Percentiles rank a stretch among this genome's conserved stretches.
phyloP scores from a whole-genome alignment of 2,888 invertebrate species.

The Branchinecta sandiegonensis region DNA sequence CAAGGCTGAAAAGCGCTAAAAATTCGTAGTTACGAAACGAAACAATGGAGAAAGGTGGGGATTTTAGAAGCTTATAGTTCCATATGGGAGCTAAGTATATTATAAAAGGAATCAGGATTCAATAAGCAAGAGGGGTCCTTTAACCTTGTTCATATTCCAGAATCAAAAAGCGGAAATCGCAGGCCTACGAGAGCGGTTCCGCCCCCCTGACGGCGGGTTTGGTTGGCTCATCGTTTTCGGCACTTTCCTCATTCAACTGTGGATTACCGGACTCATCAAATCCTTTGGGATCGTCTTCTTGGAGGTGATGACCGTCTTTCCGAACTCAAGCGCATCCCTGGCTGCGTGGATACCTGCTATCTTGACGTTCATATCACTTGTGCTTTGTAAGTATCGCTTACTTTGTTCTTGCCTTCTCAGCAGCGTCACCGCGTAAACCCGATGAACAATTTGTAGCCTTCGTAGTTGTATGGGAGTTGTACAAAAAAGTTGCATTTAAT shows the following conservation, averaged over 20 bases:
- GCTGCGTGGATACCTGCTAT: slow-evolving; percentile 31
- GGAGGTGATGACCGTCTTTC: slow-evolving; percentile 28
- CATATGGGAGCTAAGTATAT: too few relatives aligned
- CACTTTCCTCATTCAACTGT: slow-evolving; percentile 27
- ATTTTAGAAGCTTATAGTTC: too few relatives aligned
- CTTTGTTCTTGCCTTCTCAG: too few relatives aligned
- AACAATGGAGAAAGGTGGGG: too few relatives aligned
- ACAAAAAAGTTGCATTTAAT: too few relatives aligned
- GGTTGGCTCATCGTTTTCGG: slow-evolving; percentile 29
- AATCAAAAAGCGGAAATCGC: not conserved
- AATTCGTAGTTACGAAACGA: too few relatives aligned
- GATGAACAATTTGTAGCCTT: too few relatives aligned
- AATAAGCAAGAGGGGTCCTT: too few relatives aligned
- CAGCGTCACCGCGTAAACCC: too few relatives aligned
- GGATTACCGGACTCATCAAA: slow-evolving; percentile 29
- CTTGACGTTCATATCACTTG: slow-evolving; percentile 29
- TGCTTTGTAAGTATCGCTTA: slow-evolving; percentile 27
- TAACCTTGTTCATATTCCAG: not conserved
- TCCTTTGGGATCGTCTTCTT: slow-evolving; percentile 31
- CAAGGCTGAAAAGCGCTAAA: too few relatives aligned
- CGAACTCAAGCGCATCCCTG: slow-evolving; percentile 34
- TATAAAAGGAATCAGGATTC: too few relatives aligned
- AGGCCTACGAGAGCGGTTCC: slow-evolving; percentile 13
- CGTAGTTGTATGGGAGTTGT: too few relatives aligned
- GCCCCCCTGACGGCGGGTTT: slow-evolving; percentile 28